Evolutionary conservation across 2,113 vertebrate species (phyloP), one percentile per base, ranked within the genome.

Genomic region (Mesoclemmys tuberculata): DNA sequence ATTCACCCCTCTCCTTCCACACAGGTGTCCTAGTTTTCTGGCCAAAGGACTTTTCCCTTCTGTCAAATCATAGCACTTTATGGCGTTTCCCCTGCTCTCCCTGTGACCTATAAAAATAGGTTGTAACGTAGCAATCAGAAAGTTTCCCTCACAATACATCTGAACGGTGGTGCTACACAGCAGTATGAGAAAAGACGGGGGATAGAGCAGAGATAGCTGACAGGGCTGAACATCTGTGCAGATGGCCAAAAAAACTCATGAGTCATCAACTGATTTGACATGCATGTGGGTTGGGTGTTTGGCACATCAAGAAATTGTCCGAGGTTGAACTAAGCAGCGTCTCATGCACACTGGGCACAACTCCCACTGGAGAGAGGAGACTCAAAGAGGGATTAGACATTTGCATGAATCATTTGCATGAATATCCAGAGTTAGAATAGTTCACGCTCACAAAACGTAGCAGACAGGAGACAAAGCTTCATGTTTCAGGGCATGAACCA

Each of bases 41-140:
- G 89, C 35, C 79, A 68, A 2, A 35, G 49, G 4, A 31, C 55
- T 83, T 78, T 44, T n/a, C 13, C 27, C 12, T 31, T 24, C 74
- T 87, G 9, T 16, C 54, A 74, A 1, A 7, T 52, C 48, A 56
- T 41, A 82, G 31, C 18, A 35, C 49, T 86, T 64, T 29, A n/a
- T 52, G 5, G 79, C 48, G 10, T 16, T n/a, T 52, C 13, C 22
- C 10, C 52, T 27, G 2, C 16, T 68, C 14, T 0, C 0, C 4
- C 4, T 48, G 54, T 46, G 64, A 19, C 7, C 6, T 3, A 21
- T 27, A 75, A 35, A 41, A 64, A 55, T 3, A 55, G 54, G 35
- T 68, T 31, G 48, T n/a, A 4, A 55, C 4, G 82, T 49, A 56
- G 46, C 1, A 51, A 80, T 38, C 51, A 79, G 41, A 24, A 5